Base-by-base conservation (phyloP, 1,140 invertebrate species). In the Drosophila guanche region DNA sequence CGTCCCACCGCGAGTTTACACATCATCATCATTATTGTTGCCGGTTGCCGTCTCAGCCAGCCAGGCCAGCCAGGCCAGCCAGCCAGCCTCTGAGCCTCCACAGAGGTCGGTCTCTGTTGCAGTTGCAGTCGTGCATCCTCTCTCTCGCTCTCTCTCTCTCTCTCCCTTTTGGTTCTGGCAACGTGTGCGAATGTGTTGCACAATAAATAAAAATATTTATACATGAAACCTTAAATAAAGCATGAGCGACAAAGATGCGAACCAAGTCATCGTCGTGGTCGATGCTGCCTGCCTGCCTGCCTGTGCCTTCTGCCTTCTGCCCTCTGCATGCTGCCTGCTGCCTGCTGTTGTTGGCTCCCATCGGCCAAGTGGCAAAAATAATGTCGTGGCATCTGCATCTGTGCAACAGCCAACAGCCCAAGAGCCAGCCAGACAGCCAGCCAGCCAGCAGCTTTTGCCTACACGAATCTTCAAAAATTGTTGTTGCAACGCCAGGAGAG, bases 161-260 rank as follows among this genome's bases (percentile, higher is more conserved):
- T 12, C 27, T 33, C 8, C 8, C 29, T 12, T 10, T 6, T 6
- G 56, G 56, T 62, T 53, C 22, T 7, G 62, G 71, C 81, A 85
- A 86, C 74, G 81, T 88, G 83, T 86, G 83, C 78, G 83, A 88
- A 88, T 88, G 83, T 88, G 83, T 88, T 88, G 83, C 78, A 88
- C 83, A 88, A 88, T 88, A 88, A 88, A 88, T 88, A 88, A 88
- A 88, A 88, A 88, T 88, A 88, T 88, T 88, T 88, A 88, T 88
- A 88, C 83, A 88, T 85, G 81, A 85, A 86, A 85, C 81, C 81
- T 85, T 85, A 85, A 85, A 85, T 85, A 85, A 85, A 85, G 81
- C 83, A 86, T 85, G 81, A 88, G 81, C 81, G 83, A 88, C 83
- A 88, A 86, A 86, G 83, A 86, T 88, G 83, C 83, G 83, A 88